Evolutionary conservation across 2,113 vertebrate species (phyloP).

Genomic region (Columba livia): DNA sequence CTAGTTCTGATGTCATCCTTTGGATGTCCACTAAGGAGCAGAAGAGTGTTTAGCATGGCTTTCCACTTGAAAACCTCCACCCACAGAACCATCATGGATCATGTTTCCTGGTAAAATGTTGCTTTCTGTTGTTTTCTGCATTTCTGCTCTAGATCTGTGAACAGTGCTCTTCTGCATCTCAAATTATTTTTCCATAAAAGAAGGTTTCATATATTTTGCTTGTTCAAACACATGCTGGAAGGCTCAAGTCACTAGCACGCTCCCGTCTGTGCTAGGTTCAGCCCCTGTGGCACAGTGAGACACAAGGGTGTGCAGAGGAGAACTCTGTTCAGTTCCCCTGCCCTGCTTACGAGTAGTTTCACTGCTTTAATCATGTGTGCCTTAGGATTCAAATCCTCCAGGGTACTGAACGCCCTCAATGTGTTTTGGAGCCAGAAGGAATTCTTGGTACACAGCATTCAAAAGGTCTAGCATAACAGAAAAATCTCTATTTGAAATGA

Average conservation of each 20-base stretch:
- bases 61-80: background rate
- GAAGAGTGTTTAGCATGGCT: background rate
- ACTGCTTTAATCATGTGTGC: background rate
- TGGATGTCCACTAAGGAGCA: background rate
- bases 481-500: background rate
- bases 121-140: background rate
- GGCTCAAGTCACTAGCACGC: background rate
- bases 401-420: background rate
- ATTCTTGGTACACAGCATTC: background rate
- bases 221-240: background rate
- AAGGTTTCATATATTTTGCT: background rate
- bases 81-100: background rate
- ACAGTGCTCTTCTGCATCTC: background rate
- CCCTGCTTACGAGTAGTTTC: background rate
- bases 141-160: background rate
- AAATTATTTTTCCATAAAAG: background rate
- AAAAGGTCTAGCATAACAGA: background rate
- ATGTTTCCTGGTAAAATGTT: background rate
- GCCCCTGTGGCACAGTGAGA: background rate
- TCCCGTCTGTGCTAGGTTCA: background rate
- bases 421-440: background rate
- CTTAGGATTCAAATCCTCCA: background rate
- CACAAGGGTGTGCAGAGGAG: background rate
- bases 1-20: background rate
- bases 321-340: background rate